Percentiles rank a stretch among this genome's conserved stretches.
phyloP scores from a whole-genome alignment of 2,113 vertebrate genomes.

The Dryoscopus gambensis region DNA sequence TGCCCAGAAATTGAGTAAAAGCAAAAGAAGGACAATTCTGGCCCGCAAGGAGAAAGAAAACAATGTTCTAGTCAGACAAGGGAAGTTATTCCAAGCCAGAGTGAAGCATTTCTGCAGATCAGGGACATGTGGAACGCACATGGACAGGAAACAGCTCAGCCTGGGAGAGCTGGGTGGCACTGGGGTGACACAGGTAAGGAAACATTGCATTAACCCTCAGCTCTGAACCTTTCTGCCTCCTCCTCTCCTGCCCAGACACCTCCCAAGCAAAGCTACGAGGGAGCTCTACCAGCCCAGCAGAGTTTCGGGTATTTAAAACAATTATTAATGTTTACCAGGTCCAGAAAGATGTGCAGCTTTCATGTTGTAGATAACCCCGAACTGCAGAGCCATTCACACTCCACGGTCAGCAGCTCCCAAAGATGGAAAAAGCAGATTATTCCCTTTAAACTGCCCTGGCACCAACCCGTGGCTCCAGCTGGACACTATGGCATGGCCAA shows the following conservation, averaged over 20 bases:
- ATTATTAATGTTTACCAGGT: neutral
- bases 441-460: neutral
- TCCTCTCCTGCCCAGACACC: neutral
- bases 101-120: neutral
- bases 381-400: neutral
- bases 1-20: constrained; percentile 1
- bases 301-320: neutral
- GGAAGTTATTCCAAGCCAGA: neutral
- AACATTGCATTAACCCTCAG: neutral
- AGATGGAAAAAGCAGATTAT: neutral
- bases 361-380: neutral
- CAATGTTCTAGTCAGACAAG: neutral
- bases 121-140: constrained; percentile 44
- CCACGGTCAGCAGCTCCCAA: neutral
- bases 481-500: neutral
- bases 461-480: neutral
- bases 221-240: neutral
- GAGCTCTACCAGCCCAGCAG: neutral
- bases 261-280: neutral
- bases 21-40: neutral
- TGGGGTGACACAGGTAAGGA: neutral
- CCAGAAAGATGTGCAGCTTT: neutral
- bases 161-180: neutral
- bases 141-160: constrained; percentile 26
- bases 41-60: neutral